phyloP scores from a whole-genome alignment of 1,140 invertebrate genomes.

The Chlorops oryzae region DNA sequence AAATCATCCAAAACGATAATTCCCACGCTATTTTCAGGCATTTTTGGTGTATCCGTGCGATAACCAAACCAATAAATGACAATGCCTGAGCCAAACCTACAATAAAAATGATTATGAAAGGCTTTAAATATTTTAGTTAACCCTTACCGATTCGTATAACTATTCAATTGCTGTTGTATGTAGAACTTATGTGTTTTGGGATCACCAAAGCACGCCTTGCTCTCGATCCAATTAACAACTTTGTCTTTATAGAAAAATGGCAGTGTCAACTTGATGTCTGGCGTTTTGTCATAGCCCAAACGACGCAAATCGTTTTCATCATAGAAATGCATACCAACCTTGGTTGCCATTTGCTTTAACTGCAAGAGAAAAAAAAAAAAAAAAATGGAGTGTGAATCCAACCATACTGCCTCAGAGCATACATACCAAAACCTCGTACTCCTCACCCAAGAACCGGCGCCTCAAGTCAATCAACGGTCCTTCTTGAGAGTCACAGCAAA shows the following conservation, averaged over 20 bases:
- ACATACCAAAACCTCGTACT: constrained; percentile 61
- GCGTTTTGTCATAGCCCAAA: constrained; percentile 90
- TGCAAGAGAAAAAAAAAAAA: not conserved
- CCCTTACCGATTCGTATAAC: constrained; percentile 81
- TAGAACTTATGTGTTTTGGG: constrained; percentile 75
- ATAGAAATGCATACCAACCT: constrained; percentile 62
- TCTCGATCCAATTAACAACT: constrained; percentile 94
- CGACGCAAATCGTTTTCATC: constrained; percentile 75
- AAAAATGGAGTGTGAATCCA: too few species aligned
- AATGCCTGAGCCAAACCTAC: constrained; percentile 83
- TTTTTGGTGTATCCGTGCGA: constrained; percentile 61
- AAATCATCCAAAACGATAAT: constrained; percentile 64
- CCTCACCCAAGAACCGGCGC: constrained; percentile 65
- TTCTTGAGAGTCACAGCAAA: constrained; percentile 64
- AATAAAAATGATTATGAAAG: constrained; percentile 11
- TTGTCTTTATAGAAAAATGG: constrained; percentile 81
- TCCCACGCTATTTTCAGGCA: constrained; percentile 54
- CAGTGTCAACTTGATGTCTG: constrained; percentile 85
- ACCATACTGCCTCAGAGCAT: not conserved
- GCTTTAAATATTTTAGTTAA: constrained; percentile 13
- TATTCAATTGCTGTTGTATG: constrained; percentile 77
- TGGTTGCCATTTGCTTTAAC: constrained; percentile 55
- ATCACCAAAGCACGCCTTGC: constrained; percentile 90
- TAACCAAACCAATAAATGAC: constrained; percentile 97
- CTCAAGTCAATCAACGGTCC: constrained; percentile 65